Conservation (phyloP, 2,113 vertebrate genomes). For the Junco hyemalis region DNA sequence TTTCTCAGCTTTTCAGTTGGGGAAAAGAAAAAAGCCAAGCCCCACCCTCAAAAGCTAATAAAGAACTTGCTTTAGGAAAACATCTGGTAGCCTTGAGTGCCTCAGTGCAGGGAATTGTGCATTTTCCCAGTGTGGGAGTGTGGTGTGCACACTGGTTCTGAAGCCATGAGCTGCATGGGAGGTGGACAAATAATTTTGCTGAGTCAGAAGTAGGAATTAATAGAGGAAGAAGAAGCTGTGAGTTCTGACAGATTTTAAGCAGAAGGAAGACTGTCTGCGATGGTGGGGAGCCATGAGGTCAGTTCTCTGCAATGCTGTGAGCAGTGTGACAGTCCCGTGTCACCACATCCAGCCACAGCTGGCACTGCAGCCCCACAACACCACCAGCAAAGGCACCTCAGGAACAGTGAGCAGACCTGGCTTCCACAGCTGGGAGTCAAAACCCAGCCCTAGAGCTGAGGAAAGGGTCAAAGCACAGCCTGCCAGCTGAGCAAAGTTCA, state of each 20-base stretch:
- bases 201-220: slow-evolving; percentile 6
- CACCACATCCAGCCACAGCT: not conserved
- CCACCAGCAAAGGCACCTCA: not conserved
- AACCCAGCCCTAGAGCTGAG: not conserved
- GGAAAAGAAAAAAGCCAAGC: not conserved
- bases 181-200: not conserved
- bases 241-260: not conserved
- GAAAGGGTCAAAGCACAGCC: not conserved
- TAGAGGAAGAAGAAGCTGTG: not conserved
- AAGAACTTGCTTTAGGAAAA: not conserved
- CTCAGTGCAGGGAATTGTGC: not conserved
- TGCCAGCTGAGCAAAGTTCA: not conserved
- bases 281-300: not conserved
- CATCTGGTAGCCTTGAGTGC: not conserved
- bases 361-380: not conserved
- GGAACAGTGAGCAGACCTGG: accelerated
- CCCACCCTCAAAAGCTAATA: not conserved
- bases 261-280: not conserved
- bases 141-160: not conserved
- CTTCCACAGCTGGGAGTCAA: not conserved
- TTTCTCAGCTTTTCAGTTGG: not conserved
- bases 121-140: not conserved
- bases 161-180: not conserved
- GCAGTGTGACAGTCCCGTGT: accelerated
- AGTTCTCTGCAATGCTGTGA: not conserved